Evolutionary conservation across 2,113 vertebrate species (phyloP).

Genomic region (Nothobranchius furzeri): DNA sequence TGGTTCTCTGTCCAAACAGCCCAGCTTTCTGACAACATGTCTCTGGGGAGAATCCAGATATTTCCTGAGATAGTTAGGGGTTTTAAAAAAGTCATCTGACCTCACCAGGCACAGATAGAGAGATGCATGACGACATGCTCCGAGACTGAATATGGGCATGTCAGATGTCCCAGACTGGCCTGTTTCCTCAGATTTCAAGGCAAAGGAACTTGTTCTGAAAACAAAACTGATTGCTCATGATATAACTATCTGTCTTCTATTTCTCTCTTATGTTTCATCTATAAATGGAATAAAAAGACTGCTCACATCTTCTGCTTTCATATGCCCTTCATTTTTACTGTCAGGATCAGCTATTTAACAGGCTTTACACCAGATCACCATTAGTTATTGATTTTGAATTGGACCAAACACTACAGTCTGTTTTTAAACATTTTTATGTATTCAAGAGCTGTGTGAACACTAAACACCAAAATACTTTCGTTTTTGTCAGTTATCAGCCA

Average conservation of each 20-base stretch:
- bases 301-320: background rate
- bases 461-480: too few species aligned
- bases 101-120: slow-evolving; percentile 23
- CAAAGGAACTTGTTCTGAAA: slow-evolving; percentile 34
- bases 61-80: slow-evolving; percentile 57
- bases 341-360: background rate
- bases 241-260: background rate
- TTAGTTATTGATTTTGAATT: too few species aligned
- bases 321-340: background rate
- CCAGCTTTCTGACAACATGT: slow-evolving; percentile 1
- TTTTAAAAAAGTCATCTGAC: slow-evolving; percentile 21
- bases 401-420: too few species aligned
- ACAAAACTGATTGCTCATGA: slow-evolving; percentile 32
- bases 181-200: slow-evolving; percentile 48
- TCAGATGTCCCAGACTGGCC: slow-evolving; percentile 21
- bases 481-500: too few species aligned
- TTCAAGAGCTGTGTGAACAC: too few species aligned
- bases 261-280: background rate
- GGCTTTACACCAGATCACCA: too few species aligned
- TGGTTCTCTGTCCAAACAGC: background rate
- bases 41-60: slow-evolving; percentile 44
- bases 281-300: slow-evolving; percentile 6
- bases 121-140: slow-evolving; percentile 45
- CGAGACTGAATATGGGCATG: slow-evolving; percentile 46
- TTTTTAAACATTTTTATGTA: too few species aligned